Percentiles rank a stretch among this genome's conserved stretches.
Evolutionary conservation across 2,797 vertebrate species (phyloP).

Genomic region (Lepidocolaptes lacrymiger): DNA sequence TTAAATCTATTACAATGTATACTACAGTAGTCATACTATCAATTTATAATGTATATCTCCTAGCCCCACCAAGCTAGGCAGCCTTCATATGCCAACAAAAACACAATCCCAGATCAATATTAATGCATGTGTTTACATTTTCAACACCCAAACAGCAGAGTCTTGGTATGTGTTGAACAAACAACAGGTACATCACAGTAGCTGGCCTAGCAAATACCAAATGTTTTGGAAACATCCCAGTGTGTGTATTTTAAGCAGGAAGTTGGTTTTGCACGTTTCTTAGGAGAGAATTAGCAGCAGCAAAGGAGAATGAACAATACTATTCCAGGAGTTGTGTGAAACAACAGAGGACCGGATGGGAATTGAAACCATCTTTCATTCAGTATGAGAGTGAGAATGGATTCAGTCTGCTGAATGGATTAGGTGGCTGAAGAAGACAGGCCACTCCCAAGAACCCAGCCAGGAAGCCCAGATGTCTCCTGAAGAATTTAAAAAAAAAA

Average conservation of each 20-base stretch:
- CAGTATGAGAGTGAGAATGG: neutral
- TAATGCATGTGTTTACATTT: neutral
- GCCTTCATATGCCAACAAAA: fast-evolving
- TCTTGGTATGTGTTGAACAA: neutral
- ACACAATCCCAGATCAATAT: neutral
- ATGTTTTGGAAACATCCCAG: neutral
- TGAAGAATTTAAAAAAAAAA: neutral
- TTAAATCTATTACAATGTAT: neutral
- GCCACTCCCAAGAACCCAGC: neutral
- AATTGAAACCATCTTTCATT: neutral
- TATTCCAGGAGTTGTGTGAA: neutral
- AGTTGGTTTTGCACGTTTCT: neutral
- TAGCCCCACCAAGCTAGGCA: neutral
- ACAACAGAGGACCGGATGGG: neutral
- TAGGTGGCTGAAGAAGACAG: neutral
- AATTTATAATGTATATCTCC: neutral
- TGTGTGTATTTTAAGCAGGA: neutral
- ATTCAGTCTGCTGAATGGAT: neutral
- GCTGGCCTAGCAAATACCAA: neutral
- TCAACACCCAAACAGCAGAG: neutral
- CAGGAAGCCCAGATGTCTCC: neutral
- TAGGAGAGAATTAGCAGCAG: neutral
- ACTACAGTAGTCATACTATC: neutral
- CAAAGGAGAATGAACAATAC: neutral
- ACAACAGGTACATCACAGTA: neutral